Evolutionary conservation across 2,888 invertebrate genomes (phyloP), one percentile per base, ranked within the genome.

Genomic region (Meghimatium bilineatum): DNA sequence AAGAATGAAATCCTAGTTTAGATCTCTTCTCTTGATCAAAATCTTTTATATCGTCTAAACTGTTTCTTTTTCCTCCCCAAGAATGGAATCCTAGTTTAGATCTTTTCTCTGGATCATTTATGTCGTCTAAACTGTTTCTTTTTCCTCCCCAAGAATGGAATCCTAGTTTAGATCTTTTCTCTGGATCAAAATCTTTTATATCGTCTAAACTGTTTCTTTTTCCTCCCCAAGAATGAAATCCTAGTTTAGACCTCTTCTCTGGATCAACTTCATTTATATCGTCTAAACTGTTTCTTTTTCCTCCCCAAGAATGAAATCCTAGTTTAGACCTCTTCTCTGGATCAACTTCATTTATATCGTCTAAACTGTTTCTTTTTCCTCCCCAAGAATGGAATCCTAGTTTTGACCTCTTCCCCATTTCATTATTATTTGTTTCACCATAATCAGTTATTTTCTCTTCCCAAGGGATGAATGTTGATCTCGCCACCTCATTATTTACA

Each of bases 241-340:
- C 75, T 8, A 75, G 32, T 56, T 23, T 75, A 20, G 49, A 26
- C 32, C 75, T 49, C 38, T 75, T 75, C 6, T 75, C 75, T n/a
- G n/a, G n/a, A n/a, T n/a, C n/a, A n/a, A n/a, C n/a, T n/a, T n/a
- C n/a, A n/a, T n/a, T 10, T n/a, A n/a, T n/a, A n/a, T n/a, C n/a
- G 36, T 34, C n/a, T 3, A 63, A 2, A 36, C 14, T 3, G 14
- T 29, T 38, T 52, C 77, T 36, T 20, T 77, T 77, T 1, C 76
- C 76, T 36, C 76, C 76, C 76, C 76, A 76, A n/a, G 76, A 76
- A 60, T 76, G 14, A 36, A 76, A 76, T 23, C 76, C 76, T n/a
- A 52, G 6, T 60, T 34, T 76, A 10, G 29, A 26, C 36, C 76
- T 52, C n/a, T n/a, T n/a, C n/a, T n/a, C n/a, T n/a, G n/a, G n/a